Percentiles rank a stretch among this genome's conserved stretches.
Conservation (phyloP, 2,113 vertebrate species). For the Brachirus orientalis region DNA sequence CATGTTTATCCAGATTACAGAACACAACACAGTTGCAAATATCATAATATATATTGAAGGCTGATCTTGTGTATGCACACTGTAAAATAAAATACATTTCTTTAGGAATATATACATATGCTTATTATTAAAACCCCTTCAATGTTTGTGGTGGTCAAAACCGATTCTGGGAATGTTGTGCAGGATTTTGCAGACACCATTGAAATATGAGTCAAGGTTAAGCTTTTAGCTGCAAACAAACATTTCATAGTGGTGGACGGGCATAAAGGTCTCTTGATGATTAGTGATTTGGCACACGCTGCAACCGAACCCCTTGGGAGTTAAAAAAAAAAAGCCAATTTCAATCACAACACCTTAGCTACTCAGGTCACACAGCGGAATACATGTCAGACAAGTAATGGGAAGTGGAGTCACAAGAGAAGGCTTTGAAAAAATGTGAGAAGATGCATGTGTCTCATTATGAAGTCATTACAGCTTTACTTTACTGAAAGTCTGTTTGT, state of each 20-base stretch:
- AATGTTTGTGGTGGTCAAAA: slow-evolving; percentile 11
- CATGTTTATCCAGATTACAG: slow-evolving; percentile 30
- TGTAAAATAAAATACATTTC: slow-evolving; percentile 1
- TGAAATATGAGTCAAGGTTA: slow-evolving; percentile 29
- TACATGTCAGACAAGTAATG: slow-evolving; percentile 1
- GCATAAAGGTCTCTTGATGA: slow-evolving; percentile 13
- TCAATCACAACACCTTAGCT: slow-evolving; percentile 38
- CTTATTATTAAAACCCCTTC: slow-evolving; percentile 6
- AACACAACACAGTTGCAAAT: slow-evolving; percentile 12
- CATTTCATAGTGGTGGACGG: slow-evolving; percentile 39
- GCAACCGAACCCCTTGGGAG: slow-evolving; percentile 29
- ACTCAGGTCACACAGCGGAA: slow-evolving; percentile 11
- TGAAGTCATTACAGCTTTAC: background rate
- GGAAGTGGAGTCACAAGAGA: slow-evolving; percentile 10
- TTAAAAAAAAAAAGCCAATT: slow-evolving; percentile 41
- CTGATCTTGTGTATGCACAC: background rate
- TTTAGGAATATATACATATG: slow-evolving; percentile 4
- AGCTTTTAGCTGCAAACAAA: slow-evolving; percentile 38
- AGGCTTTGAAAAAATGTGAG: background rate
- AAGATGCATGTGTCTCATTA: background rate
- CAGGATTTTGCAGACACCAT: slow-evolving; percentile 32
- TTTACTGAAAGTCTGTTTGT: background rate
- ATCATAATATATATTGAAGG: slow-evolving; percentile 3
- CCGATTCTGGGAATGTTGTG: slow-evolving; percentile 44
- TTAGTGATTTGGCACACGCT: slow-evolving; percentile 19